phyloP scores from a whole-genome alignment of 2,888 invertebrate species.

The Torymus texanus region DNA sequence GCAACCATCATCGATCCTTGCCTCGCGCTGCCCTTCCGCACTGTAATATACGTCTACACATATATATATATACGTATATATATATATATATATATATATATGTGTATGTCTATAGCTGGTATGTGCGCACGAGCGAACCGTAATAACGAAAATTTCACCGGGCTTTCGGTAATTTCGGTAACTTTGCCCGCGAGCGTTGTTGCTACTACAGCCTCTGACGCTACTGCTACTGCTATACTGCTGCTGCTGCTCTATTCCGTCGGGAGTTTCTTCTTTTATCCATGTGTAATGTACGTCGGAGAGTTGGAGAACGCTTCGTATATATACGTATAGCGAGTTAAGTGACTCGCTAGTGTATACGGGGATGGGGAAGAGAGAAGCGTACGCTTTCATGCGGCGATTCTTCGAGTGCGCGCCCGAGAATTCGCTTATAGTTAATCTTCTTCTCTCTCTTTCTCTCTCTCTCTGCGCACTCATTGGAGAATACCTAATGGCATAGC shows the following conservation, averaged over 20 bases:
- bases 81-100: too few relatives aligned
- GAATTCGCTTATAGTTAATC: too few relatives aligned
- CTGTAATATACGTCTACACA: not conserved
- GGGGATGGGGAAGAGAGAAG: too few relatives aligned
- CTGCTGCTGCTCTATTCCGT: too few relatives aligned
- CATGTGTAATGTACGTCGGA: not conserved
- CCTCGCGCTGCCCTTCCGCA: not conserved
- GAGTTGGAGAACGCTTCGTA: constrained; percentile 39
- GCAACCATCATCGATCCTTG: constrained; percentile 48
- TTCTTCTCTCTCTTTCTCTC: too few relatives aligned
- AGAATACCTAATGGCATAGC: too few relatives aligned
- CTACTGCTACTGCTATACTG: too few relatives aligned
- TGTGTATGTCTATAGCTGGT: not conserved
- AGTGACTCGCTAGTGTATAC: not conserved
- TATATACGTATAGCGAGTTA: constrained; percentile 26
- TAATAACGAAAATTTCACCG: constrained; percentile 55
- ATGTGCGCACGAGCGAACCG: constrained; percentile 13
- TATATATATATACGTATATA: too few relatives aligned
- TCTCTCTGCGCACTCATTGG: too few relatives aligned
- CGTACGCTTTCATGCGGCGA: too few relatives aligned
- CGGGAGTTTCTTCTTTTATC: constrained; percentile 28
- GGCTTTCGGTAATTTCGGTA: constrained; percentile 56
- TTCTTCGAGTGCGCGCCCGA: too few relatives aligned
- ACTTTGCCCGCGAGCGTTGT: constrained; percentile 31
- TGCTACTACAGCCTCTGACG: not conserved